Percentiles rank a stretch among this genome's conserved stretches.
These are phyloP conservation scores for Aplidium turbinatum DNA, from an alignment of 23 tunicate genomes.

Conservation along the genomic window DNA sequence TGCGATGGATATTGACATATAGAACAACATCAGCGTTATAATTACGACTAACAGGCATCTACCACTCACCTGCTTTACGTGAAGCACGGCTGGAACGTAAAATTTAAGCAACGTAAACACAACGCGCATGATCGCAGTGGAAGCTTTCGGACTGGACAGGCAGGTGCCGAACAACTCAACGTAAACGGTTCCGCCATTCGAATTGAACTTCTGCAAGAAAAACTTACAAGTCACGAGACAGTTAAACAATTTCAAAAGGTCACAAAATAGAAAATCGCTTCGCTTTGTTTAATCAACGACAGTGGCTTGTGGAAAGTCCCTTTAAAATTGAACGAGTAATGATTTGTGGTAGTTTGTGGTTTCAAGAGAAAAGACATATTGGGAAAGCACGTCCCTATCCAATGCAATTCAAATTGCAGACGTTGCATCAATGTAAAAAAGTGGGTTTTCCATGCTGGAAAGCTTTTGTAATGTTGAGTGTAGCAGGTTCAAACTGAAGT, in stretches of 20 bases:
- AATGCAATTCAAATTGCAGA: background rate
- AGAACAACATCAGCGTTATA: no score
- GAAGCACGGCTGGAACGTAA: conserved; percentile 17
- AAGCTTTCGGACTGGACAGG: background rate
- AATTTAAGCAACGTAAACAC: conserved; percentile 9
- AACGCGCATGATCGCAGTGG: background rate
- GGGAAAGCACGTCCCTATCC: background rate
- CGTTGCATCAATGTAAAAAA: background rate
- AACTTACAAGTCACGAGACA: no score
- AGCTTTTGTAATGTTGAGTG: background rate
- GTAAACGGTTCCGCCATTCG: conserved; percentile 6
- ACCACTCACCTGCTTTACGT: conserved; percentile 16
- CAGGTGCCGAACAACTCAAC: conserved; percentile 20
- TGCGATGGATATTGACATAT: no score
- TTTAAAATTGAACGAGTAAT: no score
- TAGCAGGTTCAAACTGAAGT: background rate
- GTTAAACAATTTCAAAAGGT: no score
- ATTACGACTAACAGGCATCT: no score
- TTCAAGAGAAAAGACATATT: background rate
- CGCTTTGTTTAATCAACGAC: no score
- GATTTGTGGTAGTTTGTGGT: no score
- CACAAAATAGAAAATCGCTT: background rate
- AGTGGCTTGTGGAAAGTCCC: no score
- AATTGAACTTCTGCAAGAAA: conserved; percentile 20
- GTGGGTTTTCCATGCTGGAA: background rate